Base-by-base conservation (phyloP, 2,888 invertebrate genomes). In the Tetropium fuscum region DNA sequence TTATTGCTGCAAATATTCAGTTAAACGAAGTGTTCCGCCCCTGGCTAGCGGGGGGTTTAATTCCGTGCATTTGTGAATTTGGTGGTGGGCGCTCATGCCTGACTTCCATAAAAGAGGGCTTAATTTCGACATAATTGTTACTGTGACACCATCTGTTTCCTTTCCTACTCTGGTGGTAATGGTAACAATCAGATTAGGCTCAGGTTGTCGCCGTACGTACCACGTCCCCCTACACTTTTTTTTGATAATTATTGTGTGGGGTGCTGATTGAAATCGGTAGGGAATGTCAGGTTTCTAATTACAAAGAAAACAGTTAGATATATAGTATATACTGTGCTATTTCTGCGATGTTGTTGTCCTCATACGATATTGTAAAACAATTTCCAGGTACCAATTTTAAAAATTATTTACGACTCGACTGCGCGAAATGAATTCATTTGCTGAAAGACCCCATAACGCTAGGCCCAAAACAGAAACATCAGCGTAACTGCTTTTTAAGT, bases 81-180 rank as follows among this genome's bases (percentile, higher is more conserved):
- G 64, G 66, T 64, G 64, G 77, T 72, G 78, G 51, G 73, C 81
- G 76, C 74, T 80, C 79, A 78, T 76, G 80, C 81, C 70, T 81
- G 78, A 80, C 80, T 76, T 77, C 74, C 74, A 74, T 73, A 76
- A 79, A 80, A 79, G 78, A 79, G 81, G 78, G 81, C 80, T 80
- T 81, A 81, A 81, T 81, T 82, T 81, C 78, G 74, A 75, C 79
- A 76, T 82, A 82, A 82, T 82, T 82, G 81, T 80, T 79, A 78
- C 78, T 77, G 78, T 78, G 79, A 81, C 82, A 82, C 81, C 81
- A 82, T 82, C 81, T 82, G 81, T 80, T 82, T 82, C 81, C 81
- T 81, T 80, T 80, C 77, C 71, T 70, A 66, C 67, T 69, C 63
- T 67, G 64, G 72, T 70, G 70, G 72, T 73, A 74, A 70, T 73